A percentile compares a stretch with the other conserved stretches of the same genome.
phyloP scores from a whole-genome alignment of 2,888 invertebrate genomes.

The Drosophila mettleri region DNA sequence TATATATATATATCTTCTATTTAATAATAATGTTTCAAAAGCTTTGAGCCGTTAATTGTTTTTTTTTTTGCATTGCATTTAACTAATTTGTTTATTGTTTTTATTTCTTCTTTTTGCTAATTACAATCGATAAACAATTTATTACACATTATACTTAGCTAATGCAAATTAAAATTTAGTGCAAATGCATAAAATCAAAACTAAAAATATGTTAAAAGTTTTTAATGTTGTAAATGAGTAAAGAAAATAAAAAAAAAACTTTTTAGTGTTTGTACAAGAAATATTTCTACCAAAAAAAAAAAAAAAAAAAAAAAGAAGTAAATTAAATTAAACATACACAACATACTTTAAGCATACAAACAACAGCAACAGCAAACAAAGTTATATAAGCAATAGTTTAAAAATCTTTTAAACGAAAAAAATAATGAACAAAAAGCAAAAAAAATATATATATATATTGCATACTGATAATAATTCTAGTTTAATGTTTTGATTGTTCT shows the following conservation, averaged over 20 bases:
- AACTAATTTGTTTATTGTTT: conserved; percentile 29
- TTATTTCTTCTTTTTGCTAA: conserved; percentile 39
- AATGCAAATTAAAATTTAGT: conserved; percentile 65
- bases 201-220: conserved; percentile 60
- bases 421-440: conserved; percentile 10
- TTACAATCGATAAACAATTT: conserved; percentile 54
- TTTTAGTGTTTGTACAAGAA: conserved; percentile 67
- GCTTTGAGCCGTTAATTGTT: conserved; percentile 30
- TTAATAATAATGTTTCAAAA: conserved; percentile 14
- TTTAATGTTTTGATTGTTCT: conserved; percentile 78
- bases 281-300: conserved; percentile 62
- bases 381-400: conserved; percentile 75
- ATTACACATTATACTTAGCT: conserved; percentile 72
- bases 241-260: conserved; percentile 39
- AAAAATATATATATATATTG: conserved; percentile 41
- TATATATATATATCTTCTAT: conserved; percentile 6
- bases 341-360: conserved; percentile 42
- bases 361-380: conserved; percentile 44
- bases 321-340: conserved; percentile 29
- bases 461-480: conserved; percentile 70
- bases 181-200: conserved; percentile 61
- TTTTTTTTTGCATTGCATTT: conserved; percentile 62
- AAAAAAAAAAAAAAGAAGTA: conserved; percentile 3
- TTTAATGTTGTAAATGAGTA: conserved; percentile 70
- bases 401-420: conserved; percentile 66